These are phyloP conservation scores for Drosophila watanabei DNA, from an alignment of 1,140 invertebrate genomes.

Conservation along the genomic window DNA sequence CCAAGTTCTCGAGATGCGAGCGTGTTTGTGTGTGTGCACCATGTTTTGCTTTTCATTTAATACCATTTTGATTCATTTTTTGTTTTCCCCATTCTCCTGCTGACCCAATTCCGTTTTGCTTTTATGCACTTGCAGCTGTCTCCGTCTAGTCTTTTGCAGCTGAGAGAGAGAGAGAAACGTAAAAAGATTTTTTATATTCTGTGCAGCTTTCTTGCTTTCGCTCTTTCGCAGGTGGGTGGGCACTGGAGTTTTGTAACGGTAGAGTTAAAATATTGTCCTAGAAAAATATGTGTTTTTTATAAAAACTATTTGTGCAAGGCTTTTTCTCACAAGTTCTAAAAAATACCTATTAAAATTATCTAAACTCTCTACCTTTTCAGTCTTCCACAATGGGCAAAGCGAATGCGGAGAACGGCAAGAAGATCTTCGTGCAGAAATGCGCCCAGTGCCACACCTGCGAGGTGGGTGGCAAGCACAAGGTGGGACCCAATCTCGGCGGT, in stretches of 20 bases:
- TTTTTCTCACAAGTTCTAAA: background rate
- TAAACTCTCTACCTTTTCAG: conserved; percentile 9
- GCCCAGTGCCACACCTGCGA: conserved; percentile 95
- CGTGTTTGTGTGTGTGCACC: conserved; percentile 8
- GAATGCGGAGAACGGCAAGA: conserved; percentile 95
- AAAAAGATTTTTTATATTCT: conserved; percentile 2
- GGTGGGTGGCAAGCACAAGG: conserved; percentile 94
- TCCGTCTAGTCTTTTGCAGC: conserved; percentile 52
- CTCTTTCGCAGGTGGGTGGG: background rate
- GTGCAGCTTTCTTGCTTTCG: background rate
- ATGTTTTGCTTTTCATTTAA: conserved; percentile 61
- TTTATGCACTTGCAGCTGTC: conserved; percentile 53
- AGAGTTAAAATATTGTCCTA: too few relatives aligned
- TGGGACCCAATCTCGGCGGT: conserved; percentile 95
- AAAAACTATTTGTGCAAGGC: background rate
- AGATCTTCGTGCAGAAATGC: conserved; percentile 94
- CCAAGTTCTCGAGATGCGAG: conserved; percentile 35
- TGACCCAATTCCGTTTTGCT: conserved; percentile 48
- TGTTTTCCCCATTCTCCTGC: conserved; percentile 34
- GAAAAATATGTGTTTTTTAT: background rate
- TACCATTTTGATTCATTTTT: conserved; percentile 58
- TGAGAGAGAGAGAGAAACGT: conserved; percentile 39
- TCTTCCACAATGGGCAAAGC: conserved; percentile 70
- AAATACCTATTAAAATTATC: background rate
- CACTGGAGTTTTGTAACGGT: conserved; percentile 4